Evolutionary conservation across 2,888 invertebrate genomes (phyloP).

Genomic region (Perizoma flavofasciatum): DNA sequence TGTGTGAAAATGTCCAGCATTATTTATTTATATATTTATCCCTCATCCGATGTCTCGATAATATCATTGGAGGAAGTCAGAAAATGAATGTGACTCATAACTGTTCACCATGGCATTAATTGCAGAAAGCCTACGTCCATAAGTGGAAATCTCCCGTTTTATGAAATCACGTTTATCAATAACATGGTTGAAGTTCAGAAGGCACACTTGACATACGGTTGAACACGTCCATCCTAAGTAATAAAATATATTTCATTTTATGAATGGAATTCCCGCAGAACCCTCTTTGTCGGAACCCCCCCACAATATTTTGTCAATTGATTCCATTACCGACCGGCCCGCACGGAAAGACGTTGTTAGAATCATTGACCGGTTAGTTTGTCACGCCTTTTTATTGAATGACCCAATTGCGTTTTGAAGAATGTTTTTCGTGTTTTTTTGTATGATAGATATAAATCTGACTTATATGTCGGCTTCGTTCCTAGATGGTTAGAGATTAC

Average conservation of each 20-base stretch:
- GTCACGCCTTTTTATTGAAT: constrained; percentile 40
- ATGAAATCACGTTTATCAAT: too few relatives aligned
- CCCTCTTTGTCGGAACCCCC: constrained; percentile 40
- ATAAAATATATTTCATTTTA: constrained; percentile 40
- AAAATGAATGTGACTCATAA: too few relatives aligned
- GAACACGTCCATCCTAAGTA: constrained; percentile 23
- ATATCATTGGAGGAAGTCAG: too few relatives aligned
- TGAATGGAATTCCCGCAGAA: constrained; percentile 37
- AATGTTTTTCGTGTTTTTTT: constrained; percentile 15
- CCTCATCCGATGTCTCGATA: too few relatives aligned
- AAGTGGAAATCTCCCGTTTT: too few relatives aligned
- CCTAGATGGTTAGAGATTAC: neutral
- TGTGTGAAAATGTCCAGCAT: too few relatives aligned
- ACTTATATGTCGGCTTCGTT: neutral
- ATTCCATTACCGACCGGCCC: constrained; percentile 45
- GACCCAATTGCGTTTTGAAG: constrained; percentile 36
- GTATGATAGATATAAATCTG: too few relatives aligned
- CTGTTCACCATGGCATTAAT: too few relatives aligned
- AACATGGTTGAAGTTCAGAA: constrained; percentile 11
- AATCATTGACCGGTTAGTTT: constrained; percentile 43
- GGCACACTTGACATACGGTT: constrained; percentile 26
- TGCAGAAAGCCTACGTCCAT: too few relatives aligned
- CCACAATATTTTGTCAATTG: constrained; percentile 46
- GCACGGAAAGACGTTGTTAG: constrained; percentile 50
- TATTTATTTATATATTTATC: too few relatives aligned